These are phyloP conservation scores for Poeciliopsis turrubarensis DNA, from an alignment of 2,113 vertebrate species.

Conservation along the genomic window DNA sequence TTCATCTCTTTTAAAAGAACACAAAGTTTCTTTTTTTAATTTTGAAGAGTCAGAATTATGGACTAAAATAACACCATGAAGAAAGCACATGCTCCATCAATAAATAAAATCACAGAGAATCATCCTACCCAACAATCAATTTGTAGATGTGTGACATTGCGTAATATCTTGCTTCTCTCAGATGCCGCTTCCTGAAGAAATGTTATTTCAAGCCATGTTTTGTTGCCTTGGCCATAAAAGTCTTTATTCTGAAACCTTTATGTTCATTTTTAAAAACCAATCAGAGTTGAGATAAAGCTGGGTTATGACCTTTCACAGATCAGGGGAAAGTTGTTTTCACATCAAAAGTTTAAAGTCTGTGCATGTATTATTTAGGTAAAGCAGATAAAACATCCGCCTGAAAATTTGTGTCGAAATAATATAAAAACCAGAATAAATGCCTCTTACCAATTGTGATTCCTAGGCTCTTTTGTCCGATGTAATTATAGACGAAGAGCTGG, in stretches of 20 bases:
- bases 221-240: neutral
- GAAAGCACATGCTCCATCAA: neutral
- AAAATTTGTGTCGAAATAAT: too few relatives aligned
- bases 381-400: neutral
- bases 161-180: neutral
- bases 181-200: neutral
- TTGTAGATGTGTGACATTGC: neutral
- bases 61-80: neutral
- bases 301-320: neutral
- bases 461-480: constrained; percentile 85
- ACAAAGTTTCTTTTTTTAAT: neutral
- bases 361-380: neutral
- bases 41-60: neutral
- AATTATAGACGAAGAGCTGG: constrained; percentile 93
- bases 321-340: neutral
- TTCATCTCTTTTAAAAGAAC: neutral
- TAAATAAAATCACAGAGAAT: constrained; percentile 5
- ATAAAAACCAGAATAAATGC: neutral
- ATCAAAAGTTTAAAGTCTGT: neutral
- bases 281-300: neutral
- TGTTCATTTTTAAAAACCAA: neutral
- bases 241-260: neutral
- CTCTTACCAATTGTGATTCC: constrained; percentile 84
- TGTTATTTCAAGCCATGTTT: neutral
- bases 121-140: neutral